Evolutionary conservation across 2,113 vertebrate genomes (phyloP).

Genomic region (Bubalus kerabau): DNA sequence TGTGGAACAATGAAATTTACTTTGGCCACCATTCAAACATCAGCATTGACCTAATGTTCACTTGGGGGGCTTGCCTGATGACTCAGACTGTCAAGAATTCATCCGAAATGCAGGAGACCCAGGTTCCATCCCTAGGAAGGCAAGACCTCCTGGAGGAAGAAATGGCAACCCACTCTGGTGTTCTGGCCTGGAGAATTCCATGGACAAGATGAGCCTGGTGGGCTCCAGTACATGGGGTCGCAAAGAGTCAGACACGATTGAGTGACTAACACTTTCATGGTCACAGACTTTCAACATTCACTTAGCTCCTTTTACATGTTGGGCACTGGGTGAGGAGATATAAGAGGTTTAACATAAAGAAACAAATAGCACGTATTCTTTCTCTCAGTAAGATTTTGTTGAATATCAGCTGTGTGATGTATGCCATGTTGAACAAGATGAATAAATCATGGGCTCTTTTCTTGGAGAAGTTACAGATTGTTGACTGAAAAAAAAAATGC

Average conservation of each 20-base stretch:
- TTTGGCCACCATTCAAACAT: neutral
- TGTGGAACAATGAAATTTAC: neutral
- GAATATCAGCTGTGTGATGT: neutral
- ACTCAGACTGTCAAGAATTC: neutral
- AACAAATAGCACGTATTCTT: neutral
- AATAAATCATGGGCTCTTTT: neutral
- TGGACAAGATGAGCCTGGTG: neutral
- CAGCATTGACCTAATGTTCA: neutral
- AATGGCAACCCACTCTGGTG: neutral
- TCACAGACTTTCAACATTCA: neutral
- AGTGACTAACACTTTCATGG: neutral
- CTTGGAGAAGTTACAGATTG: neutral
- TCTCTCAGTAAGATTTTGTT: neutral
- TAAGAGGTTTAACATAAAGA: neutral
- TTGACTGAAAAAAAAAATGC: neutral
- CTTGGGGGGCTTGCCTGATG: neutral
- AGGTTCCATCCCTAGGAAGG: neutral
- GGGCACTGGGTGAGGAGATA: neutral
- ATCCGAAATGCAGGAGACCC: neutral
- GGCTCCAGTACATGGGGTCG: neutral
- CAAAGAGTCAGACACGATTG: fast-evolving
- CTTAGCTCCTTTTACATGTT: neutral
- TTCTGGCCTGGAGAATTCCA: neutral
- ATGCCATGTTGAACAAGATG: neutral
- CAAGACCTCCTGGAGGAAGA: neutral